Conservation (phyloP, 2,113 vertebrate species). For the Nasalis larvatus region DNA sequence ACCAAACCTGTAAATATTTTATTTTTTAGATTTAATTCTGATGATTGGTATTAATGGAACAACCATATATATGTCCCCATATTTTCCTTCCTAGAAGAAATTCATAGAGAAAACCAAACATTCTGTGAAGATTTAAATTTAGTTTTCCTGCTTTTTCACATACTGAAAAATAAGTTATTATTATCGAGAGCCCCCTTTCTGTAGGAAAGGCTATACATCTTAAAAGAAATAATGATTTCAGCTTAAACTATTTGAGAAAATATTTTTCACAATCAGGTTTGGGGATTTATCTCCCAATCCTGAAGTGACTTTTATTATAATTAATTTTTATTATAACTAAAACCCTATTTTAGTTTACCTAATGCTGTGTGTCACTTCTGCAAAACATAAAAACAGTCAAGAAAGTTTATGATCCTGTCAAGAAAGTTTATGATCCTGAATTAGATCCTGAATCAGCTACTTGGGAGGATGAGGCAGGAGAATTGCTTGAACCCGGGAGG, state of each 20-base stretch:
- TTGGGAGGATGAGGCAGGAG: too few relatives aligned
- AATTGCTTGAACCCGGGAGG: too few relatives aligned
- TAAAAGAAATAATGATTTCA: conserved; percentile 2
- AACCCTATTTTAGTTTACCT: neutral
- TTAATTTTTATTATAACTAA: neutral
- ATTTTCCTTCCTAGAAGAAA: neutral
- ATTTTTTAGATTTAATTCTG: conserved; percentile 24
- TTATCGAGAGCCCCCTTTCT: neutral
- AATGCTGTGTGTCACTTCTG: neutral
- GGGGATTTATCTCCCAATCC: neutral
- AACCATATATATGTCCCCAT: neutral
- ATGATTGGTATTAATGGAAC: neutral
- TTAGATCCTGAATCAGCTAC: neutral
- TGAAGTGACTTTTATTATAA: neutral
- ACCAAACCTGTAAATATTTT: neutral
- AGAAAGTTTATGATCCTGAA: neutral
- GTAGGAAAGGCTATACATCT: neutral
- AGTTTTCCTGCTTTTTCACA: conserved; percentile 4
- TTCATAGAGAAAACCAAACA: neutral
- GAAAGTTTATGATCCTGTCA: neutral
- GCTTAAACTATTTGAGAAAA: conserved; percentile 24
- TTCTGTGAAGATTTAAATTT: neutral
- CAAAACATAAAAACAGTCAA: neutral
- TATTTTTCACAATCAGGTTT: neutral
- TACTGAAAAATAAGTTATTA: neutral